Percentiles rank a stretch among this genome's conserved stretches.
phyloP scores from a whole-genome alignment of 2,888 invertebrate genomes.

The Mesorhabditis spiculigera region DNA sequence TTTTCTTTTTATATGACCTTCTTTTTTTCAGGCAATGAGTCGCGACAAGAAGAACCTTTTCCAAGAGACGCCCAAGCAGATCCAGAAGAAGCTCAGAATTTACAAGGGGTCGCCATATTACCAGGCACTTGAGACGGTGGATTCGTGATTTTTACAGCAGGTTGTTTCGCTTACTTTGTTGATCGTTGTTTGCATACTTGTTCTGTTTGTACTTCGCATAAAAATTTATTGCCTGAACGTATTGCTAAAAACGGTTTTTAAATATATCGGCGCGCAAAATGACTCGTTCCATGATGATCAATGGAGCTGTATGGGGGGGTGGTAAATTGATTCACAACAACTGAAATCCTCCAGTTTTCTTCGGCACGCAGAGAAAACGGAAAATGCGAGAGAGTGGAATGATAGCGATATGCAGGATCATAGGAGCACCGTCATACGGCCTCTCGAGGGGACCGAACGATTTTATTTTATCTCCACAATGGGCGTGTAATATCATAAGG shows the following conservation, averaged over 20 bases:
- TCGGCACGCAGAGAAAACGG: too few species aligned
- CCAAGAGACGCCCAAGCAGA: conserved; percentile 51
- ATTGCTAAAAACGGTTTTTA: neutral
- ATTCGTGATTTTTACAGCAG: neutral
- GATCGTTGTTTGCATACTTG: neutral
- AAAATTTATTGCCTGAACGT: neutral
- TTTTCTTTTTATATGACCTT: neutral
- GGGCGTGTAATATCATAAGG: too few species aligned
- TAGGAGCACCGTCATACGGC: too few species aligned
- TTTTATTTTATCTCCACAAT: too few species aligned
- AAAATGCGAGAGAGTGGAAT: too few species aligned
- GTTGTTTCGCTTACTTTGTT: conserved; percentile 7
- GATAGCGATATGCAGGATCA: too few species aligned
- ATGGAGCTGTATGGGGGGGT: too few species aligned
- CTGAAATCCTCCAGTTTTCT: too few species aligned
- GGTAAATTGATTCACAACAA: too few species aligned
- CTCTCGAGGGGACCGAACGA: too few species aligned
- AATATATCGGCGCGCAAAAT: too few species aligned
- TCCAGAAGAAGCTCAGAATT: conserved; percentile 42
- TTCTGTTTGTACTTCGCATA: neutral
- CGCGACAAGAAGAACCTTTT: conserved; percentile 48
- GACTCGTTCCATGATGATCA: too few species aligned
- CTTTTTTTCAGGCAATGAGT: conserved; percentile 47
- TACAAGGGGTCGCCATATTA: conserved; percentile 33
- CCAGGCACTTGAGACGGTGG: neutral